Conservation (phyloP, 2,797 vertebrate species). For the Eulemur mongoz region DNA sequence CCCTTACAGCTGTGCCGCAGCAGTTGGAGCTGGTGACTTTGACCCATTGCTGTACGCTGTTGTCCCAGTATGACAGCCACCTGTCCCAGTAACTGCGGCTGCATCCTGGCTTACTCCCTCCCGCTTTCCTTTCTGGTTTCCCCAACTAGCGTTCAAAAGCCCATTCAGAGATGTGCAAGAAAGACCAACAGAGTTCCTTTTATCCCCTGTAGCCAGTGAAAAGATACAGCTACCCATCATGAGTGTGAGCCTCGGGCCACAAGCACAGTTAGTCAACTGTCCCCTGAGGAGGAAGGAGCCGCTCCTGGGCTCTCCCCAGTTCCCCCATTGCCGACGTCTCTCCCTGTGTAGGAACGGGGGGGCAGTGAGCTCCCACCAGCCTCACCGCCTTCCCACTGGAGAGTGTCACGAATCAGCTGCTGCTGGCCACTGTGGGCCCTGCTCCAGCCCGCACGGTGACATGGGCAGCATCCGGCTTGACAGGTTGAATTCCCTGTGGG, state of each 20-base stretch:
- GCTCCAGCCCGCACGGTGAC: accelerated
- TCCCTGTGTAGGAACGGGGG: accelerated
- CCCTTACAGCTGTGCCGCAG: accelerated
- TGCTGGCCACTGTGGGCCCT: background rate
- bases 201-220: background rate
- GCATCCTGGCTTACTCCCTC: accelerated
- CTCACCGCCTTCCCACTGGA: accelerated
- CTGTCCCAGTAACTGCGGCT: background rate
- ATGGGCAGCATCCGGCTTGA: background rate
- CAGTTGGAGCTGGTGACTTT: too few relatives aligned
- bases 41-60: accelerated
- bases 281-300: background rate
- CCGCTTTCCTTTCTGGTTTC: background rate
- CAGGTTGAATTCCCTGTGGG: background rate
- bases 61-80: background rate
- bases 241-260: background rate
- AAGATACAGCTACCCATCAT: accelerated
- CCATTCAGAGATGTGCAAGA: accelerated
- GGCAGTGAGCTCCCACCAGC: background rate
- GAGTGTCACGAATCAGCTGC: accelerated
- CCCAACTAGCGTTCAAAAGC: background rate
- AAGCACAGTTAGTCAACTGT: accelerated
- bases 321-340: background rate
- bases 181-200: background rate
- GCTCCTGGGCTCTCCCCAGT: background rate